Base-by-base conservation (phyloP, 2,113 vertebrate species). In the Boulengeromyrus knoepffleri region DNA sequence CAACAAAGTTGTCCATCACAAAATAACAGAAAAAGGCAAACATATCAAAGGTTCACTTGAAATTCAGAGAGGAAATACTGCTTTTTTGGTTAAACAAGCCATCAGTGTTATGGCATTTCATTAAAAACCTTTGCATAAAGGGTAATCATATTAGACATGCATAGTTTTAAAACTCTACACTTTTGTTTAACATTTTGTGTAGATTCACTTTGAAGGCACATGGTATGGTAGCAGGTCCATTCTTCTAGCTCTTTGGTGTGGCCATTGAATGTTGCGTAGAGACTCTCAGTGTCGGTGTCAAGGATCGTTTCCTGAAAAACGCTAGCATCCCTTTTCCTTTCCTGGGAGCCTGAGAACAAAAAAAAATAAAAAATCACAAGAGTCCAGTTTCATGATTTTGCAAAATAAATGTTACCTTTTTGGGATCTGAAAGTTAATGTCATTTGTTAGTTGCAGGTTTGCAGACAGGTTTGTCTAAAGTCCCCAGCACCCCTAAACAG, bases 261-360 rank as follows among this genome's bases (percentile, higher is more conserved):
- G 27, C 17, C 83, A 39, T 19, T 21, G 56, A 88, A 88, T 47
- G 50, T 58, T 45, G n/a, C 49, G 39, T 87, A 31, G 62, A 36
- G 8, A 21, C 27, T 87, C 56, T 85, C 53, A 83, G 52, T 24
- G n/a, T 66, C 3, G 7, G 19, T 24, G 53, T 46, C 53, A 58
- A 53, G 31, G 31, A 17, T 53, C 24, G 27, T 21, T 62, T n/a
- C 45, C 88, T 77, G 45, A 47, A 89, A 10, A 24, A 36, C 62
- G 42, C 90, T 58, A 94, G 87, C 90, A 92, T 90, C 92, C 93
- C 52, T 94, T 94, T 87, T 94, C 91, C 90, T 92, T 92, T 88
- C 85, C 93, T 49, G 77, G 74, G 52, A 31, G 39, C 87, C 91
- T 93, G 88, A 0, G 47, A 88, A 70, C 52, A 31, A 91, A 66